Conservation (phyloP, 2,797 vertebrate genomes). For the Scarus forsteni region DNA sequence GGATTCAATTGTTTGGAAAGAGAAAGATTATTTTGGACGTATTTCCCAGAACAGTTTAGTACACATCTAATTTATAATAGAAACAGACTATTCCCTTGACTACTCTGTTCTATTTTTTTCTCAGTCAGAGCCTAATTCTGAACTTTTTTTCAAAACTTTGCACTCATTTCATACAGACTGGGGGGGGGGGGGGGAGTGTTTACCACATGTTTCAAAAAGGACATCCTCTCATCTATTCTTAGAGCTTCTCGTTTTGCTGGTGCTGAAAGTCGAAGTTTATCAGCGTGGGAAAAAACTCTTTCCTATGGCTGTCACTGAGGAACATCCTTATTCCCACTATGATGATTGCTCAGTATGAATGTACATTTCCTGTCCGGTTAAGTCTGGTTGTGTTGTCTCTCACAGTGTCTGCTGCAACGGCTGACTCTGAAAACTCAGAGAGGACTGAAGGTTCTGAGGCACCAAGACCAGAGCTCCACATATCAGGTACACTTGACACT, state of each 20-base stretch:
- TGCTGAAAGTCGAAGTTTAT: slow-evolving; percentile 11
- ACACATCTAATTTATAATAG: not conserved
- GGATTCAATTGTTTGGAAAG: not conserved
- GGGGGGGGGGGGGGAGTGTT: slow-evolving; percentile 53
- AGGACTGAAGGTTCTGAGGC: slow-evolving; percentile 30
- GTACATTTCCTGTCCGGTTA: not conserved
- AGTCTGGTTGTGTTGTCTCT: not conserved
- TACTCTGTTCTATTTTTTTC: not conserved
- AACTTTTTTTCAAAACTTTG: not conserved
- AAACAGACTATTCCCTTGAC: not conserved
- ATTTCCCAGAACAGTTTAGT: not conserved
- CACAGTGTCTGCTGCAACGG: slow-evolving; percentile 45
- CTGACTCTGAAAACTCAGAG: slow-evolving; percentile 21
- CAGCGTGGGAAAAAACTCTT: not conserved
- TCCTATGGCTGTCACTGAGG: not conserved
- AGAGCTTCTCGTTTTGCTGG: slow-evolving; percentile 10
- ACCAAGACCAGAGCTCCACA: not conserved
- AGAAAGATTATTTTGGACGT: not conserved
- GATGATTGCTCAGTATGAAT: not conserved
- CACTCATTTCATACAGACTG: slow-evolving; percentile 45
- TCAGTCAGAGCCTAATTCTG: slow-evolving; percentile 34
- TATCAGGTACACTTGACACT: slow-evolving; percentile 24
- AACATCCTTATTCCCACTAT: not conserved
- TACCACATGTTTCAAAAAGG: slow-evolving; percentile 26
- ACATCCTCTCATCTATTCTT: slow-evolving; percentile 32